Percentiles rank a stretch among this genome's conserved stretches.
phyloP scores from a whole-genome alignment of 2,113 vertebrate species.

The Toxostoma redivivum region DNA sequence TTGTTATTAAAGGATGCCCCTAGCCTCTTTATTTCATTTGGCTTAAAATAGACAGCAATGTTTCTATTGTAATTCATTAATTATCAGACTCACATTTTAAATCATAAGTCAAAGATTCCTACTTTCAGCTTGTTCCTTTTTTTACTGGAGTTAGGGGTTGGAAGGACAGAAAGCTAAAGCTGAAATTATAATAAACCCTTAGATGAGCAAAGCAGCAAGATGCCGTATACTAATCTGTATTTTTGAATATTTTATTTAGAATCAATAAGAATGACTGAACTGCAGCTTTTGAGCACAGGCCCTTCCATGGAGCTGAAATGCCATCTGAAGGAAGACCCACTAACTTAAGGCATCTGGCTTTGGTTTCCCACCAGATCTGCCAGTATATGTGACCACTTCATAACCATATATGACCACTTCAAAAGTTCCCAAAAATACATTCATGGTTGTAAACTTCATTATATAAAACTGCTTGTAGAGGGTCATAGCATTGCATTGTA shows the following conservation, averaged over 20 bases:
- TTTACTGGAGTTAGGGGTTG: background rate
- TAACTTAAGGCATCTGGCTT: background rate
- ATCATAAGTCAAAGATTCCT: background rate
- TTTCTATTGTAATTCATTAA: background rate
- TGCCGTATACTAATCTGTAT: background rate
- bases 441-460: background rate
- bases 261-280: background rate
- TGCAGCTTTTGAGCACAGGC: background rate
- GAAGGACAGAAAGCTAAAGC: background rate
- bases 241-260: background rate
- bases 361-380: background rate
- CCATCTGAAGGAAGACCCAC: background rate
- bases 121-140: background rate
- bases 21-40: conserved; percentile 8
- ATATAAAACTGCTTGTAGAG: background rate
- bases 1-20: conserved; percentile 1
- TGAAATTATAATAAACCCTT: background rate
- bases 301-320: background rate
- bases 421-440: background rate
- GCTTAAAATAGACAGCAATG: background rate
- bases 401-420: background rate
- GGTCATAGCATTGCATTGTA: background rate
- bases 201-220: background rate
- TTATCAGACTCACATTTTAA: background rate
- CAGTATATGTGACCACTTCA: background rate